Percentiles rank a stretch among this genome's conserved stretches.
Evolutionary conservation across 2,888 invertebrate genomes (phyloP).

Genomic region (Petrophora chlorosata): DNA sequence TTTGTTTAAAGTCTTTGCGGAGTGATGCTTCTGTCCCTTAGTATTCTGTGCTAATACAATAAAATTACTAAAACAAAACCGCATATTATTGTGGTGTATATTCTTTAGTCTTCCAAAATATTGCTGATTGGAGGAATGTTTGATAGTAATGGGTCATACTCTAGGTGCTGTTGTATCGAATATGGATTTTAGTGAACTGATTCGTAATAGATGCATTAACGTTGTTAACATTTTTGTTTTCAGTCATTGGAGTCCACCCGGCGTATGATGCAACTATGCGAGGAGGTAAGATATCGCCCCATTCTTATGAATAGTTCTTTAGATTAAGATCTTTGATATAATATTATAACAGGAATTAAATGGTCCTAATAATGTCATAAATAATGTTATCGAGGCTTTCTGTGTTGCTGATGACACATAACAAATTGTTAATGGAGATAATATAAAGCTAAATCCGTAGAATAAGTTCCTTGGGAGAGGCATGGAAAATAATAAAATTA

Average conservation of each 20-base stretch:
- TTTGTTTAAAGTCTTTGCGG: no score
- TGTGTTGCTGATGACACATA: conserved; percentile 15
- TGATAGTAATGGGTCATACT: no score
- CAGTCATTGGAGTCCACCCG: conserved; percentile 96
- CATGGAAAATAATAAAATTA: conserved; percentile 23
- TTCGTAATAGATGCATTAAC: conserved; percentile 2
- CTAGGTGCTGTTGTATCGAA: no score
- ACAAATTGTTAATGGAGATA: conserved; percentile 9
- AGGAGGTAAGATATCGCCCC: conserved; percentile 88
- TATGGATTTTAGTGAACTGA: no score
- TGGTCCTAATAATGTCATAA: conserved; percentile 4
- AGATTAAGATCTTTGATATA: not conserved
- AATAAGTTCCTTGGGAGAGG: conserved; percentile 41
- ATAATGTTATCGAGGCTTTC: conserved; percentile 18
- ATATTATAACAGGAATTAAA: conserved; percentile 13
- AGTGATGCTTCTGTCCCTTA: no score
- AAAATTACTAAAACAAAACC: no score
- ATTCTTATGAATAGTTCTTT: conserved; percentile 15
- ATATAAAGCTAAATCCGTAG: not conserved
- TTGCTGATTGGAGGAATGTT: no score
- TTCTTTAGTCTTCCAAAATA: no score
- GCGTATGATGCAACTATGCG: conserved; percentile 95
- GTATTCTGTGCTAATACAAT: no score
- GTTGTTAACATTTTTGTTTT: conserved; percentile 63
- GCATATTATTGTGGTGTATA: no score